These are phyloP conservation scores for Neofelis nebulosa DNA, from an alignment of 2,113 vertebrate genomes.

Conservation along the genomic window DNA sequence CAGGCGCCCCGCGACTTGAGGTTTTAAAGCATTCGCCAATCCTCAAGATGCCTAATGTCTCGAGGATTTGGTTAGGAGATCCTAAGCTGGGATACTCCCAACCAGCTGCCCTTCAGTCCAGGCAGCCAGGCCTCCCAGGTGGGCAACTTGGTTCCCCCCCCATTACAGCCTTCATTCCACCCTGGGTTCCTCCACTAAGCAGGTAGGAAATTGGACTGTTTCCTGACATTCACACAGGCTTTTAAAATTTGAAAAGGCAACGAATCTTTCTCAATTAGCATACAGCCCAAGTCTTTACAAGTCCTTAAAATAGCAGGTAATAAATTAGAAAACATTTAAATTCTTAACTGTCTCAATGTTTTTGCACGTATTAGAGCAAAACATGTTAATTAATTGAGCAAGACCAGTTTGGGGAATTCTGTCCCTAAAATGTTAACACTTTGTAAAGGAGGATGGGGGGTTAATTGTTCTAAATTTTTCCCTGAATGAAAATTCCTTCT, in stretches of 20 bases:
- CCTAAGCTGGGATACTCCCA: neutral
- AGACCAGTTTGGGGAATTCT: neutral
- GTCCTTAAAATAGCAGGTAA: neutral
- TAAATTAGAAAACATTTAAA: neutral
- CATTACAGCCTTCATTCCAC: neutral
- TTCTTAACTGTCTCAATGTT: conserved; percentile 18
- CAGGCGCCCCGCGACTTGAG: neutral
- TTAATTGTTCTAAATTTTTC: neutral
- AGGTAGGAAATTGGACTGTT: neutral
- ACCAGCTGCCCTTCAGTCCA: neutral
- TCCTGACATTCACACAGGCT: neutral
- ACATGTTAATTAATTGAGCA: neutral
- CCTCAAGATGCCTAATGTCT: neutral
- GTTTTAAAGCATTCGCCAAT: neutral
- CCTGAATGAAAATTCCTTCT: neutral
- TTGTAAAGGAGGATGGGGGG: neutral
- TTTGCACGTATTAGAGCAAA: neutral
- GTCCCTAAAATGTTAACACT: neutral
- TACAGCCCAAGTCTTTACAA: neutral
- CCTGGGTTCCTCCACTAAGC: neutral
- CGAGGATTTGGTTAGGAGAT: neutral
- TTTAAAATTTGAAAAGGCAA: conserved; percentile 24
- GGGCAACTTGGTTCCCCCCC: neutral
- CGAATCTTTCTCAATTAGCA: neutral
- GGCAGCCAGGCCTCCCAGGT: neutral